These are phyloP conservation scores for Paracanthobrama guichenoti DNA, from an alignment of 2,113 vertebrate genomes.

Conservation along the genomic window DNA sequence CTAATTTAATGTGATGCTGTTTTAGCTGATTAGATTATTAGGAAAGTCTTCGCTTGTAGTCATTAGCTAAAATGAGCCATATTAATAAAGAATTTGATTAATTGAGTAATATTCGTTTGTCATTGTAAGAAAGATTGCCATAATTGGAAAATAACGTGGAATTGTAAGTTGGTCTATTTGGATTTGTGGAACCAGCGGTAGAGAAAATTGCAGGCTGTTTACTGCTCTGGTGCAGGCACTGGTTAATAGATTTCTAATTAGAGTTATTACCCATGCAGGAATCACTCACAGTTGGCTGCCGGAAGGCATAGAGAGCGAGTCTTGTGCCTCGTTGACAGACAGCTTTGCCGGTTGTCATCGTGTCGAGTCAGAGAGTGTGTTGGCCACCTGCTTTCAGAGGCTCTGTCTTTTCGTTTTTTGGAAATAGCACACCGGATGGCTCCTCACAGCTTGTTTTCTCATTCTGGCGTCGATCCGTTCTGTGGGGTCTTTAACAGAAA, in stretches of 20 bases:
- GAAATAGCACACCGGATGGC: background rate
- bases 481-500: background rate
- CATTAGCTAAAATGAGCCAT: slow-evolving; percentile 21
- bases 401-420: slow-evolving; percentile 3
- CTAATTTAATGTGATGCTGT: slow-evolving; percentile 3
- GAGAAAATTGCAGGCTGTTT: slow-evolving; percentile 16
- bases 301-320: slow-evolving; percentile 17
- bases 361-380: background rate
- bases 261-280: slow-evolving; percentile 40
- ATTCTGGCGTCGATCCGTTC: background rate
- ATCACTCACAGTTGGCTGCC: slow-evolving; percentile 32
- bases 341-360: background rate
- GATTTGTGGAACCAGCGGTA: slow-evolving; percentile 4
- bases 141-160: slow-evolving; percentile 34
- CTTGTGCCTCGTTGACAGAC: slow-evolving; percentile 8
- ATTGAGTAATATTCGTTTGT: background rate
- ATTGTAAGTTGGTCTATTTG: background rate
- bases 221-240: slow-evolving; percentile 31
- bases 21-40: slow-evolving; percentile 16
- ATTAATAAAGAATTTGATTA: slow-evolving; percentile 2
- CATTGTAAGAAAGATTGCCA: background rate
- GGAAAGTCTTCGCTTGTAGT: background rate
- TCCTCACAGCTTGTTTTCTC: background rate
- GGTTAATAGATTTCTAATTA: slow-evolving; percentile 54
- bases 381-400: background rate